Base-by-base conservation (phyloP, 2,113 vertebrate species). In the Indicator maculatus region DNA sequence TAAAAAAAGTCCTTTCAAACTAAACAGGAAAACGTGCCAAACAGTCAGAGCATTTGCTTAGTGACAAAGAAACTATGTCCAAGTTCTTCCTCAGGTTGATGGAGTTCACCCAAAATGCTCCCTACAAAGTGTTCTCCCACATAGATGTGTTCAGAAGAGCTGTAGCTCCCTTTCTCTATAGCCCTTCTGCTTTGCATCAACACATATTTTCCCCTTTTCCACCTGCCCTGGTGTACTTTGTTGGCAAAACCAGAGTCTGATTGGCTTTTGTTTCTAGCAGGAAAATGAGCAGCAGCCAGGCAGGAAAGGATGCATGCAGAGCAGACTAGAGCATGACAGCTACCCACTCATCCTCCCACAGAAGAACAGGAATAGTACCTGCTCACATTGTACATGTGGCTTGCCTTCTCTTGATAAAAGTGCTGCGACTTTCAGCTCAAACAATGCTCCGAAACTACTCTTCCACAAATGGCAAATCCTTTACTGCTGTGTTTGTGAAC, bases 291-390 rank as follows among this genome's bases (percentile, higher is more conserved):
- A 89, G 73, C 52, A 64, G 19, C 1, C 56, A 91, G 39, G n/a
- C 16, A 83, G 77, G 16, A 74, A 90, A 30, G 30, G 31, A 31
- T 1, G 1, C 7, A 0, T 47, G 33, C 60, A 71, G 70, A 73
- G 39, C 36, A 84, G 53, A 95, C 24, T 21, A 67, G 55, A 76
- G n/a, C 1, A 0, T 80, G 64, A 31, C 4, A 11, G 26, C 9
- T 91, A 63, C 75, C 79, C 69, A 94, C 90, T 91, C 83, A 77
- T 53, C 83, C 67, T 94, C 93, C 95, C 58, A 94, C 92, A 81
- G 69, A 77, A 11, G 13, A 88, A 12, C 47, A 81, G 85, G 83
- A 95, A 96, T 95, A 96, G 83, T 90, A 90, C 79, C 85, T 89
- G 45, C 89, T 94, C 79, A 86, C 33, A 33, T 18, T 74, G 75